phyloP scores from a whole-genome alignment of 2,888 invertebrate genomes.

The Xanthorhoe designata region DNA sequence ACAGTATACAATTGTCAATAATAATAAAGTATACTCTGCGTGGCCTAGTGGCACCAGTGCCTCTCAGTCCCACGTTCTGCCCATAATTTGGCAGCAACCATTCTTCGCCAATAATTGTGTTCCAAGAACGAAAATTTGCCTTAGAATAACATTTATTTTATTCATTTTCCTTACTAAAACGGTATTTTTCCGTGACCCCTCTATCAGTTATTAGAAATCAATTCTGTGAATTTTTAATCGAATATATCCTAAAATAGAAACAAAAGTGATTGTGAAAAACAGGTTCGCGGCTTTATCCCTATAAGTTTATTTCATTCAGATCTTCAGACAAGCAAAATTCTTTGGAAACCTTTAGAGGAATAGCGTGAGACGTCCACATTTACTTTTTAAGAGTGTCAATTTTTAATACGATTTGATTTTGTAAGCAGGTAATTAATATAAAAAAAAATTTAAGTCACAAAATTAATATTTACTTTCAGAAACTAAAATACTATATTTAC shows the following conservation, averaged over 20 bases:
- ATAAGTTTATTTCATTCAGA: not conserved
- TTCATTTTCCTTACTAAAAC: not conserved
- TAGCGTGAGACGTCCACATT: too few relatives aligned
- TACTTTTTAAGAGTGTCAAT: too few relatives aligned
- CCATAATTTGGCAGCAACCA: slow-evolving; percentile 22
- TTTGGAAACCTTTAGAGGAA: not conserved
- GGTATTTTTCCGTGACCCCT: slow-evolving; percentile 4
- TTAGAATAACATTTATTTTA: slow-evolving; percentile 10
- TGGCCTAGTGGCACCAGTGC: slow-evolving; percentile 8
- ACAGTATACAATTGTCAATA: slow-evolving; percentile 11
- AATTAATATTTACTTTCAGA: too few relatives aligned
- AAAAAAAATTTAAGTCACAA: too few relatives aligned
- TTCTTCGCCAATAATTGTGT: slow-evolving; percentile 29
- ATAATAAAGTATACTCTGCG: slow-evolving; percentile 18
- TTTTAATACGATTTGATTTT: too few relatives aligned
- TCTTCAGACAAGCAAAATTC: not conserved
- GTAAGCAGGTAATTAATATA: too few relatives aligned
- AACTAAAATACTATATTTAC: too few relatives aligned
- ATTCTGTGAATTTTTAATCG: not conserved
- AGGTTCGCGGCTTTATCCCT: not conserved
- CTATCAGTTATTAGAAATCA: not conserved
- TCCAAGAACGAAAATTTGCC: slow-evolving; percentile 16
- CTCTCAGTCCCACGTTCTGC: slow-evolving; percentile 19
- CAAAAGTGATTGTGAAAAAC: not conserved
- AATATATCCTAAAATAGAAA: not conserved